phyloP scores from a whole-genome alignment of 1,140 invertebrate genomes.

The Spodoptera litura region DNA sequence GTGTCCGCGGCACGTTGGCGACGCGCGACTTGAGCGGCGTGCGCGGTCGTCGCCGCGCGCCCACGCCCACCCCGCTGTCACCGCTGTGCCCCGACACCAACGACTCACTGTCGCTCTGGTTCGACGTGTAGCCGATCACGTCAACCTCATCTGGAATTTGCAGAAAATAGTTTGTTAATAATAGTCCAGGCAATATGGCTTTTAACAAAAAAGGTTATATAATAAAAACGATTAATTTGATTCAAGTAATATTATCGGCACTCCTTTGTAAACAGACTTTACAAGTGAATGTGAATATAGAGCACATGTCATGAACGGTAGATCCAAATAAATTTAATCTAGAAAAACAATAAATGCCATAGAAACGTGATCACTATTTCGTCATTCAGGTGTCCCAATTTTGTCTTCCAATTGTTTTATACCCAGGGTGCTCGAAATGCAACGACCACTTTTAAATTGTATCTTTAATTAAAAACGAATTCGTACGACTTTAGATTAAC shows the following conservation, averaged over 20 bases:
- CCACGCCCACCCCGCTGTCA: constrained; percentile 92
- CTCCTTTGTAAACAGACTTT: too few species aligned
- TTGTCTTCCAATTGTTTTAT: not conserved
- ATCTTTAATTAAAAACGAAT: constrained; percentile 35
- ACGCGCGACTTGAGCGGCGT: constrained; percentile 80
- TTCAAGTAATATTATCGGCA: too few species aligned
- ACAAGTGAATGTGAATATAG: too few species aligned
- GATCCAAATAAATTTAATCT: too few species aligned
- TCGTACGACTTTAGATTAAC: not conserved
- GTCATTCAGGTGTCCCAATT: constrained; percentile 13
- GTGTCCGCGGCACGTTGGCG: constrained; percentile 36
- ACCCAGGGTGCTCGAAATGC: not conserved
- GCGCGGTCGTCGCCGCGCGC: constrained; percentile 87
- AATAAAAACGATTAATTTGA: too few species aligned
- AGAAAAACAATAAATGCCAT: not conserved
- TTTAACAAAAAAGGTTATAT: too few species aligned
- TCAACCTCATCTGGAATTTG: constrained; percentile 93
- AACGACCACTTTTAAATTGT: constrained; percentile 13
- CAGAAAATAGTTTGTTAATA: not conserved
- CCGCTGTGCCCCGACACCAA: constrained; percentile 93
- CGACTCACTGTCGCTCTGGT: constrained; percentile 94
- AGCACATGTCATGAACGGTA: too few species aligned
- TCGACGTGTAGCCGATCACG: constrained; percentile 94
- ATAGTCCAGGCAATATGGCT: too few species aligned
- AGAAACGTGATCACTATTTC: not conserved